A percentile compares a stretch with the other conserved stretches of the same genome.
Evolutionary conservation across 2,888 invertebrate species (phyloP).

Genomic region (Gnatocerus cornutus): DNA sequence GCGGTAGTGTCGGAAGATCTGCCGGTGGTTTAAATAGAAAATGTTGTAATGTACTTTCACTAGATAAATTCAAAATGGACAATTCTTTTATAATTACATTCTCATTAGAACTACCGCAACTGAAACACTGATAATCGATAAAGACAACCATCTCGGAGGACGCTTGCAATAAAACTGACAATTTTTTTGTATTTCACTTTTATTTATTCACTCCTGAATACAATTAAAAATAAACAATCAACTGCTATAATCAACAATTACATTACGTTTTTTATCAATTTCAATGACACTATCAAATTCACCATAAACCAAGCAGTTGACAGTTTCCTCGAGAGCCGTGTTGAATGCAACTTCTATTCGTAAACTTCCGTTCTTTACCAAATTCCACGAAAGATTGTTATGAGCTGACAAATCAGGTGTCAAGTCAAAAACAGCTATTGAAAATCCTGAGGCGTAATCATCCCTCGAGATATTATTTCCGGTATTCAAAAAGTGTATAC

Average conservation of each 20-base stretch:
- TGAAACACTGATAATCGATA: no score
- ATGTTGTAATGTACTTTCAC: not conserved
- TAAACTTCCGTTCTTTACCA: no score
- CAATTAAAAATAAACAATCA: no score
- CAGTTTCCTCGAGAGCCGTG: no score
- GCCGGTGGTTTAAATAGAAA: not conserved
- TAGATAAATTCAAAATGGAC: not conserved
- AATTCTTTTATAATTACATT: not conserved
- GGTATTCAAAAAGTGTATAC: constrained; percentile 39
- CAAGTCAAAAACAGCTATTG: constrained; percentile 22
- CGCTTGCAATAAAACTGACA: not conserved
- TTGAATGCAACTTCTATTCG: no score
- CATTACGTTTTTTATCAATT: no score
- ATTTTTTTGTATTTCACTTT: constrained; percentile 1
- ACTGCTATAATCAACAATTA: constrained; percentile 48
- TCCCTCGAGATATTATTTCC: constrained; percentile 9
- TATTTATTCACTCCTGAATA: constrained; percentile 1
- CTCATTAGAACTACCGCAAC: not conserved
- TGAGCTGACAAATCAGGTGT: no score
- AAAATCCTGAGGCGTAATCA: not conserved
- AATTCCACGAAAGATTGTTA: no score
- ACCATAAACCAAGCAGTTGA: no score
- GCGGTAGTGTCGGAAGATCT: not conserved
- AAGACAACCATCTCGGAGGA: not conserved
- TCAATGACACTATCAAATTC: constrained; percentile 61